These are phyloP conservation scores for Colinus virginianus DNA, from an alignment of 2,113 vertebrate genomes.

Conservation along the genomic window DNA sequence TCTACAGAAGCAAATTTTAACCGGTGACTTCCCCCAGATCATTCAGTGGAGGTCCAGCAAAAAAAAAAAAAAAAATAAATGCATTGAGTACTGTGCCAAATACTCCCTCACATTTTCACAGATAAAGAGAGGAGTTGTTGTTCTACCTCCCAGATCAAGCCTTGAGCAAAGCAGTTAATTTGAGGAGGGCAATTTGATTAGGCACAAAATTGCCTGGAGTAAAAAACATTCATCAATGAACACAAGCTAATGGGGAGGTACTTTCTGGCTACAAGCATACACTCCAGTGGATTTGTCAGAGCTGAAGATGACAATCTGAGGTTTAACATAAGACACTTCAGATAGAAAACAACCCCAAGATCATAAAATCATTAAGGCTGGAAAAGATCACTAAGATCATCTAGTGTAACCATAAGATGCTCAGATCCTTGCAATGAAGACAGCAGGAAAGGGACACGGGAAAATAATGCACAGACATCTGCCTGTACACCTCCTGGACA, in stretches of 20 bases:
- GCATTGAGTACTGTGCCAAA: not conserved
- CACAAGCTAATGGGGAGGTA: not conserved
- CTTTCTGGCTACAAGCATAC: not conserved
- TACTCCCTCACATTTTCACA: not conserved
- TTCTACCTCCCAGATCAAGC: constrained; percentile 16
- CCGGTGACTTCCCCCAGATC: not conserved
- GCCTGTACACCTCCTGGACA: not conserved
- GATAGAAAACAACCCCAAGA: not conserved
- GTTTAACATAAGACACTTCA: not conserved
- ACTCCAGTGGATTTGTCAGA: not conserved
- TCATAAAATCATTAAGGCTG: no score
- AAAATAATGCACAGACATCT: not conserved
- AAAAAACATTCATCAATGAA: not conserved
- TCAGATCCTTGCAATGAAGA: not conserved
- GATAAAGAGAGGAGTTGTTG: not conserved
- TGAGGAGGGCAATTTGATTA: constrained; percentile 41
- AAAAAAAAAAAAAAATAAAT: not conserved
- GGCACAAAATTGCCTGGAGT: constrained; percentile 11
- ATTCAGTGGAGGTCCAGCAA: not conserved
- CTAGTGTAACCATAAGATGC: not conserved
- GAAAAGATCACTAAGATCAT: no score
- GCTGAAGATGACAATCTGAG: not conserved
- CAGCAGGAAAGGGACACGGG: not conserved
- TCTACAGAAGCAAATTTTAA: not conserved
- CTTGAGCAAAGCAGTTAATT: constrained; percentile 31